Conservation (phyloP, 1,140 invertebrate genomes). For the Psilanteris sp. region DNA sequence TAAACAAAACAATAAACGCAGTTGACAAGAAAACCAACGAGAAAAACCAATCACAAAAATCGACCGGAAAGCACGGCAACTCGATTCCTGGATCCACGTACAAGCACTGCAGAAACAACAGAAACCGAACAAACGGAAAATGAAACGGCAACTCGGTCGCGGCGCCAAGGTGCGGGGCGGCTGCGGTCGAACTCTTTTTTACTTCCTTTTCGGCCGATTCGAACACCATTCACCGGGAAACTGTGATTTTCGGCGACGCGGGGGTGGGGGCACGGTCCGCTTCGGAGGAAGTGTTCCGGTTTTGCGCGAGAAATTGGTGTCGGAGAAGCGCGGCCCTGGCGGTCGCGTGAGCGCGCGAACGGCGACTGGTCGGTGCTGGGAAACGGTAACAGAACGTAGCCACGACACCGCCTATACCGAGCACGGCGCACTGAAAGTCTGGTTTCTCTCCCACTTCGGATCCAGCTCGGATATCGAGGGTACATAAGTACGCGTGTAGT, state of each 20-base stretch:
- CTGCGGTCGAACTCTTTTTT: too few species aligned
- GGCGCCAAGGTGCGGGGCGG: conserved; percentile 1
- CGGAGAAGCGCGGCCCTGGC: conserved; percentile 14
- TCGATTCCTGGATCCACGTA: conserved; percentile 13
- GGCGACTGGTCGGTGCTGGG: conserved; percentile 55
- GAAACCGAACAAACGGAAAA: conserved; percentile 5
- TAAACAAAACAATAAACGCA: too few species aligned
- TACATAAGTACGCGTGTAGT: conserved; percentile 61
- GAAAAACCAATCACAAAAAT: conserved; percentile 20
- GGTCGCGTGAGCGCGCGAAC: conserved; percentile 55
- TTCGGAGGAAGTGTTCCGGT: neutral
- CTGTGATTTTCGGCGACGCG: too few species aligned
- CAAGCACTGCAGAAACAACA: conserved; percentile 24
- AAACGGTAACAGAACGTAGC: conserved; percentile 60
- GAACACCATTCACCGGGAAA: too few species aligned
- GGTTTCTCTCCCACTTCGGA: conserved; percentile 66
- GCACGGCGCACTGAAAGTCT: conserved; percentile 64
- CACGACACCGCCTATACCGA: conserved; percentile 59
- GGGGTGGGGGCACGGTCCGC: too few species aligned
- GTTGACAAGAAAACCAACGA: too few species aligned
- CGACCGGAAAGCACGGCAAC: conserved; percentile 13
- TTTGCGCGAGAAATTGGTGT: neutral
- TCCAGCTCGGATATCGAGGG: conserved; percentile 63
- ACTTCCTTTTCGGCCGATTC: too few species aligned
- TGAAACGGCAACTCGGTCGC: neutral